Evolutionary conservation across 35 echinoderm and acorn worm genomes (phyloP), one percentile per base, ranked within the genome.

Genomic region (Heliocidaris erythrogramma): DNA sequence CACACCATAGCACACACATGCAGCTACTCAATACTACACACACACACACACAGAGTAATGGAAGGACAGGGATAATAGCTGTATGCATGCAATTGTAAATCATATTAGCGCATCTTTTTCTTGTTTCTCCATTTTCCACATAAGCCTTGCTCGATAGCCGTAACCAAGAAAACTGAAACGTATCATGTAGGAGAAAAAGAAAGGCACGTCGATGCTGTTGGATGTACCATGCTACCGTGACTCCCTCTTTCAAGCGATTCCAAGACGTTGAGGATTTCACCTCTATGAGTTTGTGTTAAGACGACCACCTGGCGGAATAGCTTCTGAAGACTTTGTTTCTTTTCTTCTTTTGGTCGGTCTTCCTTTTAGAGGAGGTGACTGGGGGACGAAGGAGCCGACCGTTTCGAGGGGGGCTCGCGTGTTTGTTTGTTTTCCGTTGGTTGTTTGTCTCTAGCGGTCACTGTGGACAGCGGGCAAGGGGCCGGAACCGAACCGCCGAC

Each of bases 31-130:
- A 78, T 78, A 78, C 87, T 84, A 48, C 87, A 89, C 87, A 89
- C 18, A 87, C 11, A 87, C 85, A 87, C 85, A 84, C 0, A 87
- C 7, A 0, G 85, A 87, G 32, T 89, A 5, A 32, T 47, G 47
- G 14, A 89, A 13, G 32, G 87, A 89, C 32, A 32, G 30, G 31
- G 87, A 4, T 89, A 89, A 89, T 89, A 48, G 87, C 87, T 32
- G 87, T 89, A 89, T 89, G 87, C 87, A 47, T 47, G 18, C 87
- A 89, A 89, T 89, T 89, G 87, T 89, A 89, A 47, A 89, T 89
- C 87, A 89, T 89, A 32, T 89, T 78, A 78, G 65, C n/a, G 27
- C 65, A 78, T 78, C 65, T 78, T 78, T 78, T 78, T 78, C 65
- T 78, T 78, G 65, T 78, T 78, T 21, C 61, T 71, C 61, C 61